Percentiles rank a stretch among this genome's conserved stretches.
phyloP scores from a whole-genome alignment of 1,140 invertebrate species.

The Rhyzopertha dominica region DNA sequence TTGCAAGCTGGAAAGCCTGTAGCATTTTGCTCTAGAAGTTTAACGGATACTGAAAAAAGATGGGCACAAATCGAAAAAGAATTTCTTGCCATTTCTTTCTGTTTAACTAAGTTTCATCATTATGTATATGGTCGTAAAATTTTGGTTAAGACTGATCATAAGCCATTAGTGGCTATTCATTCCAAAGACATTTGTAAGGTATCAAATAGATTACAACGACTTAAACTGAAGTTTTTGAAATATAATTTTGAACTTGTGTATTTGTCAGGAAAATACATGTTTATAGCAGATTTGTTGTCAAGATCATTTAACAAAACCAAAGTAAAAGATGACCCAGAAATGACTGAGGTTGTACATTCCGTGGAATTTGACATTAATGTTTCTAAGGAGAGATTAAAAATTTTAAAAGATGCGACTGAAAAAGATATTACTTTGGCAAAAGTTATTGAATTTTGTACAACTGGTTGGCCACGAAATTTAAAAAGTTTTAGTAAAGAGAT shows the following conservation, averaged over 20 bases:
- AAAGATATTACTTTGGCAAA: no score
- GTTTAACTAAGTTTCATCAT: conserved; percentile 29
- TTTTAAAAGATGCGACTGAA: no score
- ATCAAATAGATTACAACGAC: background rate
- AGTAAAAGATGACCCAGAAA: no score
- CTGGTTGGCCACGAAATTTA: no score
- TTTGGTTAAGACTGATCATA: background rate
- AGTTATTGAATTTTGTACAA: no score
- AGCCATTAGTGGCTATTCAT: conserved; percentile 11
- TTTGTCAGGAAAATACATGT: conserved; percentile 31
- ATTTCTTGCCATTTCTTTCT: conserved; percentile 25
- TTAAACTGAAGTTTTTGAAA: background rate
- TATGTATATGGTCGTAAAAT: background rate
- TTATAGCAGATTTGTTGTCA: conserved; percentile 36
- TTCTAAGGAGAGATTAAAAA: no score
- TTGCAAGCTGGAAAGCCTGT: conserved; percentile 18
- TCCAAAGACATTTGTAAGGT: background rate
- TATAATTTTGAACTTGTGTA: conserved; percentile 25
- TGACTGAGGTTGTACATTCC: no score
- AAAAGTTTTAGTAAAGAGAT: no score
- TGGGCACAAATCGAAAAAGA: conserved; percentile 37
- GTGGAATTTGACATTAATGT: no score
- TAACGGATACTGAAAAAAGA: conserved; percentile 1
- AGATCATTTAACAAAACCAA: no score
- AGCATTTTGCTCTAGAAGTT: conserved; percentile 21